These are phyloP conservation scores for Zophobas morio DNA, from an alignment of 1,140 invertebrate species.

Conservation along the genomic window DNA sequence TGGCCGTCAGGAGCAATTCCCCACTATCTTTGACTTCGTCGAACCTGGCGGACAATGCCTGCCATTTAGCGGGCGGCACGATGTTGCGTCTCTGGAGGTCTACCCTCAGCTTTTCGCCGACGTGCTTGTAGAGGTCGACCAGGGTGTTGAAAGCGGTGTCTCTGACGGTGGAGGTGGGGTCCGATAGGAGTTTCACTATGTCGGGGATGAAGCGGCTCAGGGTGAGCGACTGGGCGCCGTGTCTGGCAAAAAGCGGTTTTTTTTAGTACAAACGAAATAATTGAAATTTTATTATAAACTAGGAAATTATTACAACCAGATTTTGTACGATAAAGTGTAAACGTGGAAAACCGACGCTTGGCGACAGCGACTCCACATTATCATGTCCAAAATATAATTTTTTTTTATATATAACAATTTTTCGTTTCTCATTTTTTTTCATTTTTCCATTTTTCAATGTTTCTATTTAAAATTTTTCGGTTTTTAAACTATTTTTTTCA, in stretches of 20 bases:
- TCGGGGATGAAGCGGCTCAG: conserved; percentile 86
- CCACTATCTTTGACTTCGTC: conserved; percentile 88
- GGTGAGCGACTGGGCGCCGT: conserved; percentile 86
- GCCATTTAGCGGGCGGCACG: conserved; percentile 87
- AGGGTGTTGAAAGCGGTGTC: conserved; percentile 89
- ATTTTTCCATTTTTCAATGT: too few species aligned
- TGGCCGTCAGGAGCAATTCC: conserved; percentile 83
- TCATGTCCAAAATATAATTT: too few species aligned
- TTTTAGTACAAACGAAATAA: neutral
- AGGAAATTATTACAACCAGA: neutral
- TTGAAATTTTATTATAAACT: neutral
- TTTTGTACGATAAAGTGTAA: too few species aligned
- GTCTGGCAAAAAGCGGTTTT: conserved; percentile 71
- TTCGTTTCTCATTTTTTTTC: too few species aligned
- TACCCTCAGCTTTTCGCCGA: conserved; percentile 88
- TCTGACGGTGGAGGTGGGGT: conserved; percentile 89
- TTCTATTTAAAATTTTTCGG: too few species aligned
- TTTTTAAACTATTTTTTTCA: too few species aligned
- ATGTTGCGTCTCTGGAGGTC: conserved; percentile 88
- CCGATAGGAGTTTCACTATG: conserved; percentile 88
- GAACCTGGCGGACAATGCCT: conserved; percentile 85
- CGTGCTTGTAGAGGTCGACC: conserved; percentile 93
- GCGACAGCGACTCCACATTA: too few species aligned
- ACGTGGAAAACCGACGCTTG: neutral
- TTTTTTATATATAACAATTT: too few species aligned